Conservation (phyloP, 2,797 vertebrate species). For the Xerus rutilus region DNA sequence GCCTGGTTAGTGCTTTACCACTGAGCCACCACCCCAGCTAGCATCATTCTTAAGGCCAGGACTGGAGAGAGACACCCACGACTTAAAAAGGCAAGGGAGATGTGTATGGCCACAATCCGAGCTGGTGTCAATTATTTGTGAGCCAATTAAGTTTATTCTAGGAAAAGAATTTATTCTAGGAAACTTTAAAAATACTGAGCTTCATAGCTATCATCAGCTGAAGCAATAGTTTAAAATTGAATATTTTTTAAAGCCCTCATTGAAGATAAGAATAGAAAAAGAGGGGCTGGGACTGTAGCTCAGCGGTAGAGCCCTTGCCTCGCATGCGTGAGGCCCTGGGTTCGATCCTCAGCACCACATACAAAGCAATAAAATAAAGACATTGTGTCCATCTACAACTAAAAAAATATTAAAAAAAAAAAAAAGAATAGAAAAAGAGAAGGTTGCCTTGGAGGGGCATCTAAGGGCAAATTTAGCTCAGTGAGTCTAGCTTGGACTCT, state of each 20-base stretch:
- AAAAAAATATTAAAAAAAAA: too few relatives aligned
- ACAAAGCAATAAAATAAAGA: too few relatives aligned
- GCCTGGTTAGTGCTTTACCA: too few relatives aligned
- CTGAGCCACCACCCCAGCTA: background rate
- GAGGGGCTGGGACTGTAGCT: too few relatives aligned
- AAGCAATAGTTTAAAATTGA: slow-evolving; percentile 29
- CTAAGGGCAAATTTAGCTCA: background rate
- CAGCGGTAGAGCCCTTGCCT: too few relatives aligned
- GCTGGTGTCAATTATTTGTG: slow-evolving; percentile 48
- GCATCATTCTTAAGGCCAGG: slow-evolving; percentile 70
- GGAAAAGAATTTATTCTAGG: slow-evolving; percentile 67
- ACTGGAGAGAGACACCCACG: slow-evolving; percentile 56
- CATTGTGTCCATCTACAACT: too few relatives aligned
- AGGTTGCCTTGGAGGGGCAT: background rate
- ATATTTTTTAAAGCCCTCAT: background rate
- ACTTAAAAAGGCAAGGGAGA: background rate
- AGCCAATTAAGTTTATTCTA: slow-evolving; percentile 64
- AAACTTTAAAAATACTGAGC: slow-evolving; percentile 63
- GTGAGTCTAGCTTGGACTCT: background rate
- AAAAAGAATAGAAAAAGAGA: slow-evolving; percentile 64
- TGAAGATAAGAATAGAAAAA: slow-evolving; percentile 60
- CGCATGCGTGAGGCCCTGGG: too few relatives aligned
- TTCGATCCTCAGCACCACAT: too few relatives aligned
- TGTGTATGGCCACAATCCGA: slow-evolving; percentile 57
- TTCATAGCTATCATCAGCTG: background rate